Base-by-base conservation (phyloP, 1,140 invertebrate genomes). In the Euwallacea similis region DNA sequence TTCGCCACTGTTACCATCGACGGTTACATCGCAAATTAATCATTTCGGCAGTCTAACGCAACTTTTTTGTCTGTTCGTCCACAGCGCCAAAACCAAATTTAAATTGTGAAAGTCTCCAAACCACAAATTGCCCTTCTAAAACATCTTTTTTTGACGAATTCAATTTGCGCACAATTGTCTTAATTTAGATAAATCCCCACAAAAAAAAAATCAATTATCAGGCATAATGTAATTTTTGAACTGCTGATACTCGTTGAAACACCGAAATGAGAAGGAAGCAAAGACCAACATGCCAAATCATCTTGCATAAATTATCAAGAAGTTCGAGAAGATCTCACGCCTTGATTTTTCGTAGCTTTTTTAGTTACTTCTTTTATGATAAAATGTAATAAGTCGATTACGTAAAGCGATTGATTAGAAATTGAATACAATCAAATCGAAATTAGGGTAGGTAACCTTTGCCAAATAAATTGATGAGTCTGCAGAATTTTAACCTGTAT, bases 221-320 rank as follows among this genome's bases (percentile, higher is more conserved):
- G 11, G 11, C 42, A 61, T 33, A 61, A 61, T 61, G 59, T 61
- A 61, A 41, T 42, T 42, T 61, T 61, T 61, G 11, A 43, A 61
- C 33, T 61, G 13, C 46, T 50, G 21, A 7, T 41, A 41, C 42
- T 42, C 33, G 42, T 61, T 61, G 21, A 21, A 61, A 42, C 59
- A 61, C 59, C 6, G 3, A 43, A 61, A 61, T 61, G 42, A 61
- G 11, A 61, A 61, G 21, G 59, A 61, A 61, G 59, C 9, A 10
- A 61, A 61, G 9, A 42, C 59, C 15, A 61, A 61, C 59, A 61
- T 61, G 59, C 59, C 42, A 61, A 61, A 42, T 61, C 59, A 61
- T 61, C 59, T 42, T 61, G 33, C 33, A 61, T 61, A 61, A 61
- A 61, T 61, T 61, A 61, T 16, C 9, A 15, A 8, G 21, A 6